Percentiles rank a stretch among this genome's conserved stretches.
These are phyloP conservation scores for Anoplius nigerrimus DNA, from an alignment of 2,888 invertebrate genomes.

Conservation along the genomic window DNA sequence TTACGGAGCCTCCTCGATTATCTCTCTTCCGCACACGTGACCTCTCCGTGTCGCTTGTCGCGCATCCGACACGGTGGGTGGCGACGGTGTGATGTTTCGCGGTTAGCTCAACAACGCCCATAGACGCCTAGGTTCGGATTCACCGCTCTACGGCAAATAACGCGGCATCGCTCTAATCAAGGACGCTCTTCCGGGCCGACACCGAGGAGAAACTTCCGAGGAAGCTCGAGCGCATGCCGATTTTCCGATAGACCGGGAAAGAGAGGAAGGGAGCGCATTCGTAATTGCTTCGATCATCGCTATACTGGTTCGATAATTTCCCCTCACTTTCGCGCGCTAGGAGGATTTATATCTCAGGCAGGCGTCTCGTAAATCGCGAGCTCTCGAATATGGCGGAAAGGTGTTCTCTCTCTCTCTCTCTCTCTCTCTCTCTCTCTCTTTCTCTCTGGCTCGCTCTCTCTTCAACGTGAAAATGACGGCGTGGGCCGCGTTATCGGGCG, in stretches of 20 bases:
- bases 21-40: not conserved
- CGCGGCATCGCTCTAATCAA: constrained; percentile 2
- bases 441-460: not conserved
- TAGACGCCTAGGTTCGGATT: not conserved
- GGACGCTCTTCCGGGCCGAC: not conserved
- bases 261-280: too few relatives aligned
- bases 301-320: too few relatives aligned
- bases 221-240: too few relatives aligned
- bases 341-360: too few relatives aligned
- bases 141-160: not conserved
- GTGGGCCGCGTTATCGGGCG: constrained; percentile 1
- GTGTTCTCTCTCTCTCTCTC: constrained; percentile 6
- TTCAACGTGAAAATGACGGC: not conserved
- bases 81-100: constrained; percentile 32
- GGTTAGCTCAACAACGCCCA: constrained; percentile 20
- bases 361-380: not conserved
- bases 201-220: too few relatives aligned
- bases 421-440: not conserved
- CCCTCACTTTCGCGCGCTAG: too few relatives aligned
- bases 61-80: constrained; percentile 20
- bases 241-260: too few relatives aligned
- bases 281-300: too few relatives aligned
- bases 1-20: not conserved
- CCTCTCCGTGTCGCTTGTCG: not conserved
- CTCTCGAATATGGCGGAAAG: constrained; percentile 2